Conservation (phyloP, 92 coral and sea anemone species). For the Zoanthus sansibaricus region DNA sequence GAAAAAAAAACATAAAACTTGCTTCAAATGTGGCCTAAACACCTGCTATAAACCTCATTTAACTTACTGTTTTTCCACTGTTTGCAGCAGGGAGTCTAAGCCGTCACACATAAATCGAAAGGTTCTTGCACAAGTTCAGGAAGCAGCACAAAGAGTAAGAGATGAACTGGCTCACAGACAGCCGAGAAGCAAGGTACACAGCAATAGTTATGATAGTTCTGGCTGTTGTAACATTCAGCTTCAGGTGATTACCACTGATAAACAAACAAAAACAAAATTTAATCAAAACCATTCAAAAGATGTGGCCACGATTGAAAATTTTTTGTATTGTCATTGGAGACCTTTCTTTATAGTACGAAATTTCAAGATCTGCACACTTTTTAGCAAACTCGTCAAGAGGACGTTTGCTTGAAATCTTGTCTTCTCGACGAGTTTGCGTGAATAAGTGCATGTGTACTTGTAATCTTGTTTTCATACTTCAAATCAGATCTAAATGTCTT, state of each 20-base stretch:
- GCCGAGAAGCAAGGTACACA: slow-evolving; percentile 86
- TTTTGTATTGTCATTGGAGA: too few species aligned
- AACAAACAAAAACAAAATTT: background rate
- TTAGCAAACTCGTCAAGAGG: too few species aligned
- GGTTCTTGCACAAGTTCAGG: slow-evolving; percentile 90
- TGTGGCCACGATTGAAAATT: too few species aligned
- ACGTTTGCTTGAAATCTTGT: too few species aligned
- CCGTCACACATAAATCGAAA: slow-evolving; percentile 79
- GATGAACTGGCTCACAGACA: slow-evolving; percentile 79
- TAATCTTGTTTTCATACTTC: too few species aligned
- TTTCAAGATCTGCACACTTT: too few species aligned
- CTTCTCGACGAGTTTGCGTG: too few species aligned
- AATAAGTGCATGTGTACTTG: too few species aligned
- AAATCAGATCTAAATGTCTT: too few species aligned
- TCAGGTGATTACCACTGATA: background rate
- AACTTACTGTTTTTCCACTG: background rate
- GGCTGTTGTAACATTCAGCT: background rate
- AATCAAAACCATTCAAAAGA: too few species aligned
- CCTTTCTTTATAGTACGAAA: too few species aligned
- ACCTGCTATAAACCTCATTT: background rate
- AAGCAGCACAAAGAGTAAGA: slow-evolving; percentile 85
- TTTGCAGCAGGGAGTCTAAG: slow-evolving; percentile 68
- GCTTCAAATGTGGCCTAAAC: background rate
- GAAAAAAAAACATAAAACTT: too few species aligned
- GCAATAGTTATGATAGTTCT: background rate